Conservation (phyloP, 2,888 invertebrate genomes). For the Cristatella mucedo region DNA sequence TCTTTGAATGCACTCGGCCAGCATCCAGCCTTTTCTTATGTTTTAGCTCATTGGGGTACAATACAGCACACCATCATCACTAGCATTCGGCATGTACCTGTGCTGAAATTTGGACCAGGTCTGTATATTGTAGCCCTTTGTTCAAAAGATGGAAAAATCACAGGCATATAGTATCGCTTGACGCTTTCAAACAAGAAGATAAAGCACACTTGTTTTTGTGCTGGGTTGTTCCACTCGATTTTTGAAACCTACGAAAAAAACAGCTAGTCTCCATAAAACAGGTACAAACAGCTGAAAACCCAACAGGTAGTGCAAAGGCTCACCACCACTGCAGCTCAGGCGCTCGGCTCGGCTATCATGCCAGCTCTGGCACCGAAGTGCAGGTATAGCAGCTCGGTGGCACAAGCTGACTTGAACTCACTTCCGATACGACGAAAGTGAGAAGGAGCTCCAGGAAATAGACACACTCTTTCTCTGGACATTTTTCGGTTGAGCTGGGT, state of each 20-base stretch:
- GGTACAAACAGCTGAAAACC: constrained; percentile 3
- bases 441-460: constrained; percentile 66
- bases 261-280: constrained; percentile 8
- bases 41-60: no score
- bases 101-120: no score
- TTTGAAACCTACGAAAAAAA: constrained; percentile 49
- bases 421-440: constrained; percentile 76
- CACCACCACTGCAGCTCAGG: no score
- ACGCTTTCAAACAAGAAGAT: constrained; percentile 79
- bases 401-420: no score
- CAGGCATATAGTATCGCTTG: constrained; percentile 69
- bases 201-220: constrained; percentile 66
- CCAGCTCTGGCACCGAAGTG: no score
- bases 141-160: constrained; percentile 68
- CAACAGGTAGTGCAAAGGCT: background rate
- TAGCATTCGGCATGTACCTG: no score
- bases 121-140: constrained; percentile 1
- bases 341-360: no score
- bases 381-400: no score
- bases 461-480: background rate
- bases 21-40: no score
- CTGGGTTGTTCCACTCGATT: constrained; percentile 70
- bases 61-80: no score
- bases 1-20: no score
- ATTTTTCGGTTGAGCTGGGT: background rate